Evolutionary conservation across 2,113 vertebrate genomes (phyloP).

Genomic region (Pseudois nayaur): DNA sequence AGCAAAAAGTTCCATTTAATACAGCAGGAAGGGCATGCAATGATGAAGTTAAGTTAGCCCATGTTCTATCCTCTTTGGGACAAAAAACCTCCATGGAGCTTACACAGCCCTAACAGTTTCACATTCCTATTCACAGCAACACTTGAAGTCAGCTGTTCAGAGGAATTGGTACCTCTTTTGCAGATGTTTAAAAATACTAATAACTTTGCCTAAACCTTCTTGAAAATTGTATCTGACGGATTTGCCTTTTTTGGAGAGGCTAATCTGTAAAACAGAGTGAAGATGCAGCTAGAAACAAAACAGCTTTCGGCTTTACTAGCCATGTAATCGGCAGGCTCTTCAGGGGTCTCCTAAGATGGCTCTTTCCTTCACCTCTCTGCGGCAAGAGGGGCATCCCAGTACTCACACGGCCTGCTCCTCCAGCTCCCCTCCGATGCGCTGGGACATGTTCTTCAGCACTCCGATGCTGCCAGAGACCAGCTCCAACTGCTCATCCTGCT

Average conservation of each 20-base stretch:
- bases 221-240: background rate
- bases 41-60: background rate
- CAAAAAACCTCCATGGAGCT: background rate
- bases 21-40: background rate
- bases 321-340: background rate
- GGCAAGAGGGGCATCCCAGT: rapidly evolving
- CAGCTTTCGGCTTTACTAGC: background rate
- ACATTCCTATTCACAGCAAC: background rate
- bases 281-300: background rate
- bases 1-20: background rate
- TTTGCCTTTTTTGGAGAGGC: background rate
- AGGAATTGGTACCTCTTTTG: background rate
- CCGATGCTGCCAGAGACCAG: conserved; percentile 98
- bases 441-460: conserved; percentile 99
- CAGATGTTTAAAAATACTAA: background rate
- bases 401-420: conserved; percentile 98
- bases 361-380: background rate
- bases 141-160: background rate
- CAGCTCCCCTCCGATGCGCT: conserved; percentile 96
- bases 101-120: background rate
- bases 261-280: background rate
- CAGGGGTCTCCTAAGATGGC: background rate
- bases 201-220: background rate
- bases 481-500: conserved; percentile 98
- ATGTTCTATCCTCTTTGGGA: background rate